Percentiles rank a stretch among this genome's conserved stretches.
phyloP scores from a whole-genome alignment of 2,888 invertebrate genomes.

The Hetaerina titia region DNA sequence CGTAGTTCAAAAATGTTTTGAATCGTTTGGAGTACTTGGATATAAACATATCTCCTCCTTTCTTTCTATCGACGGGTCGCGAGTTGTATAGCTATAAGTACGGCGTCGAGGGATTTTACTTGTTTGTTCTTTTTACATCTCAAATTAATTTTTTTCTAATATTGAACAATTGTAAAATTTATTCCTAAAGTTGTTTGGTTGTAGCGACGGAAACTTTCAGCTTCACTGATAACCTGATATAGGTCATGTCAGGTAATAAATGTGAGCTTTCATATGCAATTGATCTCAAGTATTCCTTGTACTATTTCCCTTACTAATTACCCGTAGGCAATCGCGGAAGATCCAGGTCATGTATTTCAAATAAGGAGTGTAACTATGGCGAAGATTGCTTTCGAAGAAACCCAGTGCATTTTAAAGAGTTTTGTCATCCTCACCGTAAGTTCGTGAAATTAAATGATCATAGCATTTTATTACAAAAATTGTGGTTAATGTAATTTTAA shows the following conservation, averaged over 20 bases:
- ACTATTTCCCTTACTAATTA: not conserved
- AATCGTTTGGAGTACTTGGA: no score
- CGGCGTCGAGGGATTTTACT: no score
- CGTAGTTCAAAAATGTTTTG: no score
- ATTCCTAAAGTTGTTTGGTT: no score
- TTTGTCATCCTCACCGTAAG: constrained; percentile 89
- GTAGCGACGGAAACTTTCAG: no score
- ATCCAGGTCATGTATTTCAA: constrained; percentile 71
- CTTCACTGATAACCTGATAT: not conserved
- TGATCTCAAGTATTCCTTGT: not conserved
- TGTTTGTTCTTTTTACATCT: no score
- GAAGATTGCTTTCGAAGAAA: constrained; percentile 90
- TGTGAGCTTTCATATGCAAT: not conserved
- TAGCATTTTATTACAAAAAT: not conserved
- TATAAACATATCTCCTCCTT: no score
- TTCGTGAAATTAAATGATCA: constrained; percentile 70
- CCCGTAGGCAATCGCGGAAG: not conserved
- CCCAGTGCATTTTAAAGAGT: constrained; percentile 90
- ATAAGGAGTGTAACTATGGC: constrained; percentile 85
- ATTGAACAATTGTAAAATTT: no score
- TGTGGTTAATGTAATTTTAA: constrained; percentile 65
- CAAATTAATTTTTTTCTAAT: no score
- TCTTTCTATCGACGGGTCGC: no score
- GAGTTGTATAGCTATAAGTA: no score
- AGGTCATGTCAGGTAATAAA: not conserved